Evolutionary conservation across 2,888 invertebrate genomes (phyloP), one percentile per base, ranked within the genome.

Genomic region (Mongoloraphidia duomilia): DNA sequence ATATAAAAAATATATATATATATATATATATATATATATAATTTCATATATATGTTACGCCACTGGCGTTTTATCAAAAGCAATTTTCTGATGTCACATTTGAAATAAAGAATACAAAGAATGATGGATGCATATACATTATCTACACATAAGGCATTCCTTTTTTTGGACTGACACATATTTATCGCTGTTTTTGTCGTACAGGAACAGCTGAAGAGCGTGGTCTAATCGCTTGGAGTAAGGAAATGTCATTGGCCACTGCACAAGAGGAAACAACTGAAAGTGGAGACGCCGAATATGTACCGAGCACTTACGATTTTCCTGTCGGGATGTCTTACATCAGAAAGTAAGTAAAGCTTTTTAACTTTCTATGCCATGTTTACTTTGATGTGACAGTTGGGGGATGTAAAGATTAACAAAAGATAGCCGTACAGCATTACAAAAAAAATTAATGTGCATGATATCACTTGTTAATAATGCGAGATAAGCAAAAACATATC

Each of bases 161-260:
- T 41, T n/a, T 34, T 41, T 14, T 50, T 39, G 26, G 6, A 6
- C 26, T 26, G 26, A 26, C 26, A 6, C 26, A 26, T 26, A 26
- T 26, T 26, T 26, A 26, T 26, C 26, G n/a, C 43, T 33, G 9
- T 11, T 26, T 36, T 44, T 38, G 38, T 11, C 14, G 11, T 44
- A 26, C 49, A 86, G 87, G 87, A 1, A 79, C 83, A 0, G 69
- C 70, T 1, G 79, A 80, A 57, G 88, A 88, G 60, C 74, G 88
- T 9, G 88, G 87, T 0, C 63, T 88, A n/a, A 73, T 74, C 6
- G 79, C 78, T 45, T 88, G 86, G 86, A 74, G 78, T 0, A 74
- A 77, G 41, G 78, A 83, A 65, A 82, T 84, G 80, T 71, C 77
- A 1, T 63, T 82, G 41, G 65, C 63, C 2, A 50, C 51, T 2